These are phyloP conservation scores for Gymnosoma rotundatum DNA, from an alignment of 2,888 invertebrate genomes.

Conservation along the genomic window DNA sequence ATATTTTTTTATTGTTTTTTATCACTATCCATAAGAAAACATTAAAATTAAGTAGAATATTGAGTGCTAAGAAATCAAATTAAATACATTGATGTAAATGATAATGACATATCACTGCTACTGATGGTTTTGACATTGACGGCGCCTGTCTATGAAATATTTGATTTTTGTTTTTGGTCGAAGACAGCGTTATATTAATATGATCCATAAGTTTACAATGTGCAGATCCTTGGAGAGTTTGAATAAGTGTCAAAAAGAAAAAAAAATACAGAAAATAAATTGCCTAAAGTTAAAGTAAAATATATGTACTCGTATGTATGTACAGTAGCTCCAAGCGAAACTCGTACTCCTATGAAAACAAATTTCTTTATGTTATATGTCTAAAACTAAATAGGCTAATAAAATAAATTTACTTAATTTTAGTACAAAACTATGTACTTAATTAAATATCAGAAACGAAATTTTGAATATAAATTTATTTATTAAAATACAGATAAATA, in stretches of 20 bases:
- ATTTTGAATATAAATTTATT: too few relatives aligned
- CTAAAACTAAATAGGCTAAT: too few relatives aligned
- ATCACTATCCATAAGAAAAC: constrained; percentile 71
- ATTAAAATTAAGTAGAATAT: constrained; percentile 75
- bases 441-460: too few relatives aligned
- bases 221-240: constrained; percentile 75
- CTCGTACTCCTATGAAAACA: too few relatives aligned
- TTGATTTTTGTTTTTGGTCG: constrained; percentile 26
- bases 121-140: constrained; percentile 60
- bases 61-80: constrained; percentile 78
- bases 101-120: constrained; percentile 78
- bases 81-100: constrained; percentile 80
- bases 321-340: too few relatives aligned
- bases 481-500: too few relatives aligned
- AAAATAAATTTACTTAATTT: too few relatives aligned
- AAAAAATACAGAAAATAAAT: constrained; percentile 38
- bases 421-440: too few relatives aligned
- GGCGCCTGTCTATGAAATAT: constrained; percentile 63
- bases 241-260: constrained; percentile 75
- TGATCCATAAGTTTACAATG: constrained; percentile 71
- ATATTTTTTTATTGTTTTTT: constrained; percentile 36
- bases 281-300: constrained; percentile 10
- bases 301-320: neutral
- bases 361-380: too few relatives aligned
- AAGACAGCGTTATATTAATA: neutral